Percentiles rank a stretch among this genome's conserved stretches.
Conservation (phyloP, 2,113 vertebrate species). For the Falcunculus frontatus region DNA sequence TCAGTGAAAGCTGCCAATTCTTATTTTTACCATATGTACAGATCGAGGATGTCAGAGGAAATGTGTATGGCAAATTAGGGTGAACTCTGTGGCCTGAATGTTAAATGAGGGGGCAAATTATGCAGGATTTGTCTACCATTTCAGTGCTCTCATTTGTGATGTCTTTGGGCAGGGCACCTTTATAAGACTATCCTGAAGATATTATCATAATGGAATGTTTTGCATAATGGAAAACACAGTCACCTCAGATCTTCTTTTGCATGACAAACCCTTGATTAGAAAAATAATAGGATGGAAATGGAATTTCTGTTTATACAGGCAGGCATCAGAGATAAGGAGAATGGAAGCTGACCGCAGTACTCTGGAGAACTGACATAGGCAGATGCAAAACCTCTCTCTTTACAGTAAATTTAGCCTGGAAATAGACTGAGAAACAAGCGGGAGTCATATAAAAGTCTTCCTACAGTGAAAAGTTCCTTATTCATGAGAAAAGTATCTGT, state of each 20-base stretch:
- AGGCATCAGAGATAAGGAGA: slow-evolving; percentile 59
- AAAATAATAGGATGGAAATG: slow-evolving; percentile 77
- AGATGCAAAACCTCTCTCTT: slow-evolving; percentile 9
- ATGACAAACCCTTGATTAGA: slow-evolving; percentile 77
- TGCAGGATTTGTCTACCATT: slow-evolving; percentile 37
- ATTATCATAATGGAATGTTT: slow-evolving; percentile 71
- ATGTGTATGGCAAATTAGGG: slow-evolving; percentile 53
- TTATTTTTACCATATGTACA: slow-evolving; percentile 40
- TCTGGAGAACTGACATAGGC: slow-evolving; percentile 34
- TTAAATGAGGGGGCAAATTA: slow-evolving; percentile 50
- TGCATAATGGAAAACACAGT: slow-evolving; percentile 63
- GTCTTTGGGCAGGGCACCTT: slow-evolving; percentile 59
- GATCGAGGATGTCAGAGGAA: slow-evolving; percentile 17
- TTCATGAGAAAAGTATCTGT: background rate
- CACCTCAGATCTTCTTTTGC: slow-evolving; percentile 72
- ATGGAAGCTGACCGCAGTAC: slow-evolving; percentile 26
- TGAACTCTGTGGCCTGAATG: slow-evolving; percentile 57
- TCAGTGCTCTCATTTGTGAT: slow-evolving; percentile 36
- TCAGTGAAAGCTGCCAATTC: slow-evolving; percentile 50
- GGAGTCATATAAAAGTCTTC: background rate
- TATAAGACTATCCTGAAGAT: slow-evolving; percentile 58
- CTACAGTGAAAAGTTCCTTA: slow-evolving; percentile 28
- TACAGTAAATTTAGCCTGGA: slow-evolving; percentile 24
- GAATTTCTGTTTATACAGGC: slow-evolving; percentile 74
- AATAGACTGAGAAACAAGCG: background rate